Evolutionary conservation across 2,888 invertebrate species (phyloP).

Genomic region (Drosophila trichaetosa): DNA sequence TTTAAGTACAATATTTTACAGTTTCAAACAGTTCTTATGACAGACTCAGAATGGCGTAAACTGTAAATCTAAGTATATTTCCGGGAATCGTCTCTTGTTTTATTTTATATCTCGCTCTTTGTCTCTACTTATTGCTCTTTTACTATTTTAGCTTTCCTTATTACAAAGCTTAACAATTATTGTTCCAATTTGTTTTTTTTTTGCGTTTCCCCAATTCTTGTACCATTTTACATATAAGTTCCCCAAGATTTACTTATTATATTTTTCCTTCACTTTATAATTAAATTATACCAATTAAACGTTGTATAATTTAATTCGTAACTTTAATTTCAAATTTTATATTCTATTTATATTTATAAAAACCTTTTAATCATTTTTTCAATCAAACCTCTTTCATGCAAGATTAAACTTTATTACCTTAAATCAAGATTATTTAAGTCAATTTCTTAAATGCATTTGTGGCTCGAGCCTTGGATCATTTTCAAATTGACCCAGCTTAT

Average conservation of each 20-base stretch:
- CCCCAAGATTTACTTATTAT: not conserved
- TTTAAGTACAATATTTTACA: not conserved
- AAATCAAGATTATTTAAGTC: not conserved
- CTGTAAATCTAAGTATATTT: not conserved
- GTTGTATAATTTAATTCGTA: not conserved
- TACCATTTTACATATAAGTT: not conserved
- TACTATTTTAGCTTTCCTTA: not conserved
- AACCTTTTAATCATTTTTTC: not conserved
- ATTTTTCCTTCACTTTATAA: not conserved
- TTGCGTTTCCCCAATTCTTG: not conserved
- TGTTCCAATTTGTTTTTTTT: not conserved
- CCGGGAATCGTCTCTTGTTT: not conserved
- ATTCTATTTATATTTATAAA: not conserved
- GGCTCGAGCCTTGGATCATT: constrained; percentile 15
- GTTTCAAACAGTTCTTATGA: not conserved
- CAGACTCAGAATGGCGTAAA: not conserved
- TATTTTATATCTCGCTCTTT: not conserved
- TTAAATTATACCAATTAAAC: not conserved
- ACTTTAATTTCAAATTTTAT: not conserved
- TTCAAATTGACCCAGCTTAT: constrained; percentile 14
- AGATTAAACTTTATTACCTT: not conserved
- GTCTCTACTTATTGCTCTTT: not conserved
- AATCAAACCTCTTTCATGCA: not conserved
- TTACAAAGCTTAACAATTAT: too few species aligned
- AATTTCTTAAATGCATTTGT: not conserved